Evolutionary conservation across 2,888 invertebrate species (phyloP).

Genomic region (Sceliomorpha sp.): DNA sequence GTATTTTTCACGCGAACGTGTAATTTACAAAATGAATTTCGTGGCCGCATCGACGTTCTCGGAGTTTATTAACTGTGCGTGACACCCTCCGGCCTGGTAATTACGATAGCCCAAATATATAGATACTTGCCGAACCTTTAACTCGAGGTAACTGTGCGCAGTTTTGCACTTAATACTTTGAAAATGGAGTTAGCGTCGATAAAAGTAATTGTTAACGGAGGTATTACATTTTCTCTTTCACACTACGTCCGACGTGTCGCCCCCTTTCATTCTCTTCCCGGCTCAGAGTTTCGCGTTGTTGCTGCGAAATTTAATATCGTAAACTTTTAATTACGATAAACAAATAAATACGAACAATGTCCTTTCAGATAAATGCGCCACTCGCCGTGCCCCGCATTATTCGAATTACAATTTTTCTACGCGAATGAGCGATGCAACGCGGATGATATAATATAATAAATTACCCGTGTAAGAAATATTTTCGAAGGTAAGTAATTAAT

Average conservation of each 20-base stretch:
- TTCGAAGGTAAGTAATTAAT: no score
- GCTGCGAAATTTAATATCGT: no score
- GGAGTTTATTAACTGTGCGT: slow-evolving; percentile 59
- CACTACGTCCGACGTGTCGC: neutral
- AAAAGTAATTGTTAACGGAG: slow-evolving; percentile 21
- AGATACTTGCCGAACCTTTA: slow-evolving; percentile 17
- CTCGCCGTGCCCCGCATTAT: no score
- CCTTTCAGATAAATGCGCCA: no score
- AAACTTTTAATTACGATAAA: no score
- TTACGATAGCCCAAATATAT: slow-evolving; percentile 59
- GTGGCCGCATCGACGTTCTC: slow-evolving; percentile 15
- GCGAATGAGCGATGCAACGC: no score
- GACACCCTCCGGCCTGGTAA: slow-evolving; percentile 61
- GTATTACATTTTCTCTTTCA: slow-evolving; percentile 10
- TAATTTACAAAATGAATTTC: slow-evolving; percentile 20
- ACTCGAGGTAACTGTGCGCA: slow-evolving; percentile 13
- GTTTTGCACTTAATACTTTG: slow-evolving; percentile 19
- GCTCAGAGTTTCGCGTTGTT: neutral
- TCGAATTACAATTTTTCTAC: no score
- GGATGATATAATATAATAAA: no score
- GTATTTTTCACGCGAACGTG: slow-evolving; percentile 9
- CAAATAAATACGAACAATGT: no score
- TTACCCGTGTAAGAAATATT: no score
- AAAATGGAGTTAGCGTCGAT: slow-evolving; percentile 11
- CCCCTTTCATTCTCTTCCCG: neutral